phyloP scores from a whole-genome alignment of 2,113 vertebrate species.

The Hymenochirus boettgeri region DNA sequence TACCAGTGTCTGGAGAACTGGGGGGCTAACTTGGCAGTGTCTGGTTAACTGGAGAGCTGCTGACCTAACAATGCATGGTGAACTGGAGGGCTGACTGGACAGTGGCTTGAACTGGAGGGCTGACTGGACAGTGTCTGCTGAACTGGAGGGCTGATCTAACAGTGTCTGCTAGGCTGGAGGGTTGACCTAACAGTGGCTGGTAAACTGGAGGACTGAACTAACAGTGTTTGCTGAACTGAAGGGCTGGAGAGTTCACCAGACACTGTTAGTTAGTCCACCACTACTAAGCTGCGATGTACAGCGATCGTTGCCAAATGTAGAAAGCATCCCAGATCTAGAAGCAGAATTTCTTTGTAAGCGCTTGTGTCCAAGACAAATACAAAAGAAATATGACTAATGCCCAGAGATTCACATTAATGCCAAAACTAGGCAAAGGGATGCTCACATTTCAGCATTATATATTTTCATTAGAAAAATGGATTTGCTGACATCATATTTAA shows the following conservation, averaged over 20 bases:
- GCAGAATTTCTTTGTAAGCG: conserved; percentile 30
- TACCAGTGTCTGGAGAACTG: too few species aligned
- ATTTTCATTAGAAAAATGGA: conserved; percentile 18
- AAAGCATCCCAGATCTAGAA: conserved; percentile 5
- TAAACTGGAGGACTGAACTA: conserved; percentile 20
- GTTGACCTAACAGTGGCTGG: too few species aligned
- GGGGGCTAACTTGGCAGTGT: too few species aligned
- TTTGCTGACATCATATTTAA: conserved; percentile 7
- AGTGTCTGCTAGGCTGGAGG: too few species aligned
- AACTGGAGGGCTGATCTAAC: too few species aligned
- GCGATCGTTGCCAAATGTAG: conserved; percentile 23
- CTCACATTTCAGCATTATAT: not conserved
- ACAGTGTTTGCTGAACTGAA: too few species aligned
- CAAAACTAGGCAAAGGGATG: conserved; percentile 3
- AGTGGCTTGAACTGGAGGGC: too few species aligned
- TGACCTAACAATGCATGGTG: too few species aligned
- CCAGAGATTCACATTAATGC: conserved; percentile 13
- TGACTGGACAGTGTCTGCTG: too few species aligned
- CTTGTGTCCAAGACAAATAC: conserved; percentile 27
- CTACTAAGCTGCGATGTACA: conserved; percentile 39
- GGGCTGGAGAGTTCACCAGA: too few species aligned
- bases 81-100: too few species aligned
- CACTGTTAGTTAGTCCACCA: not conserved
- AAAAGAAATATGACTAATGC: conserved; percentile 25
- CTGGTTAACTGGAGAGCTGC: too few species aligned